Evolutionary conservation across 2,113 vertebrate species (phyloP).

Genomic region (Puma concolor): DNA sequence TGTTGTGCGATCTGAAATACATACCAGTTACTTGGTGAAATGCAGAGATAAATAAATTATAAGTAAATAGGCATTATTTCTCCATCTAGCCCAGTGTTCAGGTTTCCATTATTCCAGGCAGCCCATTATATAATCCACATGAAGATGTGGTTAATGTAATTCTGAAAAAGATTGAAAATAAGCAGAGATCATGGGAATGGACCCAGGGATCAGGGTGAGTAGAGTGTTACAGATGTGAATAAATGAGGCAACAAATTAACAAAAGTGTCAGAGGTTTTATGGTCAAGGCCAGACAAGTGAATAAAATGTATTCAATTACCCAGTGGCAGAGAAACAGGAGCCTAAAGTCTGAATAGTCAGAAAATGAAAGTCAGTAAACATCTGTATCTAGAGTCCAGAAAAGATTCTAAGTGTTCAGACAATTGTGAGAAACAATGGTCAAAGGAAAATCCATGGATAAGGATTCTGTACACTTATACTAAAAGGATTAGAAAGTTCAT

Average conservation of each 20-base stretch:
- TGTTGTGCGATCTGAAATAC: neutral
- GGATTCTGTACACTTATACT: neutral
- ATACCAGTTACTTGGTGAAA: neutral
- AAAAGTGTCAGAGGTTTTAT: neutral
- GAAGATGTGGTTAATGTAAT: neutral
- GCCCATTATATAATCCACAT: neutral
- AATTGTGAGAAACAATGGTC: neutral
- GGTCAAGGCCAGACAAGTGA: neutral
- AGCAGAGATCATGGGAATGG: neutral
- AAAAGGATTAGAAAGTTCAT: neutral
- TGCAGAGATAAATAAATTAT: neutral
- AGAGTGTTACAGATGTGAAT: neutral
- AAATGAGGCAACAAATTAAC: neutral
- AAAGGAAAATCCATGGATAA: neutral
- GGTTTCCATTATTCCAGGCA: neutral
- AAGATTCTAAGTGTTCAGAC: slow-evolving; percentile 17
- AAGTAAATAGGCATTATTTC: neutral
- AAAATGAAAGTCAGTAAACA: neutral
- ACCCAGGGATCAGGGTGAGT: neutral
- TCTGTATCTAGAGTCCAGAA: neutral
- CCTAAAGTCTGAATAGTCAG: neutral
- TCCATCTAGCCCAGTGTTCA: neutral
- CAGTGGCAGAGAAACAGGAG: neutral
- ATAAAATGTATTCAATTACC: neutral
- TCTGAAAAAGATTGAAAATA: neutral